Conservation (phyloP, 1,140 invertebrate species). For the Mesaphorura yosii region DNA sequence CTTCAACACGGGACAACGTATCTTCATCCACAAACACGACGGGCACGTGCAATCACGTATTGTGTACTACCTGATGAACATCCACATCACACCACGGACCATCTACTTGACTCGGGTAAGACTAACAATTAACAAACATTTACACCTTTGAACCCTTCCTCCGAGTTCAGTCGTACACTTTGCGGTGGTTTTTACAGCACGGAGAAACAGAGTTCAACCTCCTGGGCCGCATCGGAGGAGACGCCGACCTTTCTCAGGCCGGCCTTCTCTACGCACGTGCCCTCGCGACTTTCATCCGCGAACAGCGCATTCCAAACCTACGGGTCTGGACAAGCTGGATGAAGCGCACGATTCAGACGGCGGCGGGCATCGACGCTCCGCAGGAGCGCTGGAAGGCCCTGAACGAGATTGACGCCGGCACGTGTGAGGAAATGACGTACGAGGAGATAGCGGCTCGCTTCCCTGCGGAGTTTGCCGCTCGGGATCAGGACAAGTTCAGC, state of each 20-base stretch:
- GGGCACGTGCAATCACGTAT: conserved; percentile 96
- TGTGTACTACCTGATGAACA: conserved; percentile 99
- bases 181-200: conserved; percentile 54
- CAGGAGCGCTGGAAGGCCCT: conserved; percentile 96
- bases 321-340: conserved; percentile 98
- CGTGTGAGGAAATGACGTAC: conserved; percentile 99
- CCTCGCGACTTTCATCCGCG: conserved; percentile 69
- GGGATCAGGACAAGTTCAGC: conserved; percentile 96
- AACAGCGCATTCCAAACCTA: conserved; percentile 77
- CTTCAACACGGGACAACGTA: conserved; percentile 90
- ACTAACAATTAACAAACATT: not conserved
- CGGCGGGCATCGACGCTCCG: conserved; percentile 75
- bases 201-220: conserved; percentile 93
- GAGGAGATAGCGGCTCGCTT: conserved; percentile 94
- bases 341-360: conserved; percentile 90
- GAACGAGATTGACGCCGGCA: conserved; percentile 98
- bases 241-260: conserved; percentile 69
- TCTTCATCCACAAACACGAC: conserved; percentile 85
- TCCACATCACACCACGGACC: conserved; percentile 92
- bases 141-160: not conserved
- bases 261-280: conserved; percentile 72
- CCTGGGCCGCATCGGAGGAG: conserved; percentile 86
- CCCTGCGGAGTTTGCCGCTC: conserved; percentile 87
- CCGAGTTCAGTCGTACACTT: not conserved
- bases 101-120: conserved; percentile 86